These are phyloP conservation scores for Rutpela maculata DNA, from an alignment of 2,888 invertebrate species.

Conservation along the genomic window DNA sequence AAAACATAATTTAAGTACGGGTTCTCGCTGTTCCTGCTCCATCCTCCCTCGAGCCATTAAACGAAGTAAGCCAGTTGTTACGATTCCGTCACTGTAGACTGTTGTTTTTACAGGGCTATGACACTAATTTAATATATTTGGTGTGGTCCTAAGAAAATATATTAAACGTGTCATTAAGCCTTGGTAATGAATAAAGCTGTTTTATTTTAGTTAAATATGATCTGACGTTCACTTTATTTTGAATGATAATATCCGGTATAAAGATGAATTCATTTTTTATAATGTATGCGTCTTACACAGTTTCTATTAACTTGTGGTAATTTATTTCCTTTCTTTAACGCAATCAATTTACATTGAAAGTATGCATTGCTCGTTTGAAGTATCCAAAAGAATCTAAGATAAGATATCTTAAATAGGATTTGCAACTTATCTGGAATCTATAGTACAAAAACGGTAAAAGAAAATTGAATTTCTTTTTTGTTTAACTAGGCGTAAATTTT, in stretches of 20 bases:
- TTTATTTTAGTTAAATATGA: conserved; percentile 11
- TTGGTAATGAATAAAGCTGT: conserved; percentile 13
- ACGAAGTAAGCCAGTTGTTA: conserved; percentile 20
- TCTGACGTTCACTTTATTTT: not conserved
- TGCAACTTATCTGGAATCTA: no score
- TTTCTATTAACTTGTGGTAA: no score
- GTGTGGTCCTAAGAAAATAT: conserved; percentile 25
- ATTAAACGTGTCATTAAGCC: conserved; percentile 12
- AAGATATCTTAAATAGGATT: no score
- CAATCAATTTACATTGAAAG: no score
- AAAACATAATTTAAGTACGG: conserved; percentile 9
- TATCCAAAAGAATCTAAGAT: no score
- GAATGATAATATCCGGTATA: not conserved
- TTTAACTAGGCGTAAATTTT: no score
- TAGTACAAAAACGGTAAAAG: no score
- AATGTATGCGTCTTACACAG: no score
- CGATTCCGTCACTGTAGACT: conserved; percentile 16
- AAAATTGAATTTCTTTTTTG: no score
- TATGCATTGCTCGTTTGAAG: no score
- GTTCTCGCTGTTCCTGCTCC: conserved; percentile 1
- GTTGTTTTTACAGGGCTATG: conserved; percentile 25
- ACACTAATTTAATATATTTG: conserved; percentile 19
- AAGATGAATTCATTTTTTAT: not conserved
- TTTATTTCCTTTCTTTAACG: no score
- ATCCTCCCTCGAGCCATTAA: conserved; percentile 17